Conservation (phyloP, 2,888 invertebrate species). For the Girardia tigrina region DNA sequence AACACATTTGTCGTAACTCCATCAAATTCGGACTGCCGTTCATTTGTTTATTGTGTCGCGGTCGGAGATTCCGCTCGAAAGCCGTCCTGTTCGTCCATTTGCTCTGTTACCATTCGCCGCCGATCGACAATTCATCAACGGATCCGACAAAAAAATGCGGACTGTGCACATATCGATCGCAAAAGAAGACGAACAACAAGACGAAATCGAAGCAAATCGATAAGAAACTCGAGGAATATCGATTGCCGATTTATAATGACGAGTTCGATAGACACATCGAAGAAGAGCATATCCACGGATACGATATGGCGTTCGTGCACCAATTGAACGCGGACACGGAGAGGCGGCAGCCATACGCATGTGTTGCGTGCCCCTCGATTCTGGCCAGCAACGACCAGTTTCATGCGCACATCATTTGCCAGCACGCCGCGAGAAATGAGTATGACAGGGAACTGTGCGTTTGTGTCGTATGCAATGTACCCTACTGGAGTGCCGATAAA, state of each 20-base stretch:
- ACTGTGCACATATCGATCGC: neutral
- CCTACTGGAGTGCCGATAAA: neutral
- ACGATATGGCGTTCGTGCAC: neutral
- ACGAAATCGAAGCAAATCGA: neutral
- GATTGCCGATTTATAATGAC: neutral
- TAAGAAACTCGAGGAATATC: neutral
- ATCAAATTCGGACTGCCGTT: neutral
- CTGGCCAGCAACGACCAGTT: constrained; percentile 5
- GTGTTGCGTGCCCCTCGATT: neutral
- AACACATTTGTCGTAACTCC: neutral
- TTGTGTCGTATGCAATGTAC: neutral
- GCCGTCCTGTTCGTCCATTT: constrained; percentile 4
- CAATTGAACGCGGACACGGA: neutral
- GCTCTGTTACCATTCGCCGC: neutral
- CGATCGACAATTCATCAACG: neutral
- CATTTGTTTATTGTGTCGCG: constrained; percentile 24
- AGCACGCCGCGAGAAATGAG: neutral
- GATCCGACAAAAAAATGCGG: constrained; percentile 20
- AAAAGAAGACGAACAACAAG: neutral
- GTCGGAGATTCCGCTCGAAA: neutral
- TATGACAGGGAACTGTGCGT: neutral
- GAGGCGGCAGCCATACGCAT: neutral
- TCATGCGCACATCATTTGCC: constrained; percentile 23
- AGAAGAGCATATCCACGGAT: neutral
- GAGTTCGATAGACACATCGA: constrained; percentile 24